Base-by-base conservation (phyloP, 2,797 vertebrate genomes). In the Pseudochirops cupreus region DNA sequence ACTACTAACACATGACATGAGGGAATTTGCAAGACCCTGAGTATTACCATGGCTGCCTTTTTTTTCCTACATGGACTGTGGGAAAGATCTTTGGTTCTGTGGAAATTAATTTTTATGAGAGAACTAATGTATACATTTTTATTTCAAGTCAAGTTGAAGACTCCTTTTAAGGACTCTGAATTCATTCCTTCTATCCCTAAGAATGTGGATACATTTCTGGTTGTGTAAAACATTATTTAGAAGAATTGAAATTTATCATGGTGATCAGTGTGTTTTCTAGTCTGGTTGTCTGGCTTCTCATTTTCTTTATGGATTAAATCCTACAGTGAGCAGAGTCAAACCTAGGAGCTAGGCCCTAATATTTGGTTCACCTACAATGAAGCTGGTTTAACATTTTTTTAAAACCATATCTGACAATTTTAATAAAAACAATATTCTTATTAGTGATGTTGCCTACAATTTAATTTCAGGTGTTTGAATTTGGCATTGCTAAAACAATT, bases 31-130 rank as follows among this genome's bases (percentile, higher is more conserved):
- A 54, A 92, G 46, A 29, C 33, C 12, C 18, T 93, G 93, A 92
- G 52, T 59, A 56, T 10, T 92, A 52, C 74, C 91, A 94, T 46
- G 21, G 24, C 93, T 92, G 59, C 82, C 28, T 56, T 50, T 5
- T 91, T 91, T 91, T 53, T 11, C 12, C 50, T 55, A 16, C 52
- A n/a, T 91, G 90, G 28, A 62, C 95, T 57, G 62, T 96, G 91
- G 92, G 92, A 95, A 96, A 96, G 21, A 33, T 50, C 94, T 53
- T 89, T 90, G 89, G 82, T 94, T 91, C 33, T 33, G 26, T 11
- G 87, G 58, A 92, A 93, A 94, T 90, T 91, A 82, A 93, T 94
- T 95, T 94, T 96, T 93, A 94, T 93, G 95, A 93, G 91, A 93
- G 53, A 94, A 82, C 90, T 96, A 57, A 56, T 90, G 1, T 46